Evolutionary conservation across 2,113 vertebrate genomes (phyloP), one percentile per base, ranked within the genome.

Genomic region (Mobula birostris): DNA sequence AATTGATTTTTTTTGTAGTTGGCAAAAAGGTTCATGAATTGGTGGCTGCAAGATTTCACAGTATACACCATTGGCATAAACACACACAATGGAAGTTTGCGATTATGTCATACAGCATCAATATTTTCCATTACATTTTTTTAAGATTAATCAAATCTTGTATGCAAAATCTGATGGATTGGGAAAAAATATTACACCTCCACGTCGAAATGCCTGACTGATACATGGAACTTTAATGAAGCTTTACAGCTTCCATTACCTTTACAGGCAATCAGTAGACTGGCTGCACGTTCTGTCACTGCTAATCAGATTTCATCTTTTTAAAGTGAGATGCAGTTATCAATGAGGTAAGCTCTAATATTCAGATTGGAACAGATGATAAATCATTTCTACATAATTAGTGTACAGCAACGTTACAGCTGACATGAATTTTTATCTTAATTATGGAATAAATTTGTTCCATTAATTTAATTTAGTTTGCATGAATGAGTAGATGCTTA

Each of bases 391-490:
- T 97, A 97, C 97, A 97, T 98, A 98, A 99, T 99, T 99, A 98
- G 98, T 97, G 97, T 97, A 98, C 97, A 97, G 98, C 97, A 98
- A 98, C 97, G 98, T 98, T 98, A 97, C 96, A 97, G 97, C 97
- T 98, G 98, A 98, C 98, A 98, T 96, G 96, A 97, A 98, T 97
- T 98, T 99, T 98, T 98, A 98, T 99, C 98, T 99, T 98, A 98
- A 99, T 99, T 99, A 98, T 96, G 96, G 97, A 96, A 98, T 97
- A 97, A 98, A 99, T 98, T 98, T 97, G 97, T 98, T 98, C 97
- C 98, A 98, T 99, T 98, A 98, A 98, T 98, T 98, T 98, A 97
- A 97, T 97, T 98, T 98, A 97, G 97, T 97, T 97, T 98, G 97
- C 98, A 97, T 97, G 97, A 98, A 97, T 97, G 97, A 96, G 96